Evolutionary conservation across 1,140 invertebrate species (phyloP).

Genomic region (Tribolium castaneum): DNA sequence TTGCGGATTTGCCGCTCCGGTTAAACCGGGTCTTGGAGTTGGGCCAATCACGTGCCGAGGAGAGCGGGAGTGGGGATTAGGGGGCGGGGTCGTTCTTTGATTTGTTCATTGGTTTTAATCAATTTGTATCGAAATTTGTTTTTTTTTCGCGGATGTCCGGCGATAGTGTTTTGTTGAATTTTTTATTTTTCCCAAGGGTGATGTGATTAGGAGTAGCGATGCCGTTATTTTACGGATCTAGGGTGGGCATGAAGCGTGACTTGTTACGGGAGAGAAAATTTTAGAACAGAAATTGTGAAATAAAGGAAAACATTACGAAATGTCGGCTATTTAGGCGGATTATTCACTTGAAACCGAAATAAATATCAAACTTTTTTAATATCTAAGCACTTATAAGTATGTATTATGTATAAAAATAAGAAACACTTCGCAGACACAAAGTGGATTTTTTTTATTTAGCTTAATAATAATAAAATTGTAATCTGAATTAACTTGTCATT

Average conservation of each 20-base stretch:
- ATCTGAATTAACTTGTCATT: too few species aligned
- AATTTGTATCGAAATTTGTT: conserved; percentile 2
- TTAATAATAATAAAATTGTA: too few species aligned
- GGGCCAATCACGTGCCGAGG: conserved; percentile 17
- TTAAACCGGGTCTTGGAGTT: background rate
- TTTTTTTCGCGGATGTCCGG: conserved; percentile 13
- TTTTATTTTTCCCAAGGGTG: background rate
- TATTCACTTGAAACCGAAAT: too few species aligned
- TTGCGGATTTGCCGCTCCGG: background rate
- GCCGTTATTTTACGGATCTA: conserved; percentile 10
- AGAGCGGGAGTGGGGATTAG: background rate
- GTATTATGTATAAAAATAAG: too few species aligned
- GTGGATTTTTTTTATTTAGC: too few species aligned
- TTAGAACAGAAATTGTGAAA: too few species aligned
- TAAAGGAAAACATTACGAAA: too few species aligned
- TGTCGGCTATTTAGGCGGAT: too few species aligned
- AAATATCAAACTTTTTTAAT: too few species aligned
- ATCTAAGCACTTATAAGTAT: too few species aligned
- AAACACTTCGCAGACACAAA: too few species aligned
- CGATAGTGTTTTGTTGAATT: background rate
- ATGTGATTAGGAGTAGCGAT: background rate
- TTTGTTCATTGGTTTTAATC: conserved; percentile 16
- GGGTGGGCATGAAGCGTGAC: conserved; percentile 24
- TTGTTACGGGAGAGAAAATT: background rate
- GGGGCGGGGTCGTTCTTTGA: conserved; percentile 1